A percentile compares a stretch with the other conserved stretches of the same genome.
phyloP scores from a whole-genome alignment of 2,113 vertebrate genomes.

The Steatornis caripensis region DNA sequence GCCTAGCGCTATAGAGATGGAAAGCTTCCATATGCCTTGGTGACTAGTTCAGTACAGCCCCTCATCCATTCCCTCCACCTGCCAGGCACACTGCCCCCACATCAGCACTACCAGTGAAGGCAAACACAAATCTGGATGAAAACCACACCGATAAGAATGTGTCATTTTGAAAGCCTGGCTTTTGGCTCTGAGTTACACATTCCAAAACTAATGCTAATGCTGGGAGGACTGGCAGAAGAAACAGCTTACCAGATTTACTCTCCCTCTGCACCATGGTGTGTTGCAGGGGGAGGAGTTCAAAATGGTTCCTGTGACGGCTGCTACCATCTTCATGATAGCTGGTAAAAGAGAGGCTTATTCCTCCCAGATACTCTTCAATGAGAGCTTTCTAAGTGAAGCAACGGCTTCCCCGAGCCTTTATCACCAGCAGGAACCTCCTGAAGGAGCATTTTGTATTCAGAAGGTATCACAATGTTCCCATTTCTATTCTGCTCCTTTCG shows the following conservation, averaged over 20 bases:
- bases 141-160: not conserved
- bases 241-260: not conserved
- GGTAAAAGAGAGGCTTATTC: not conserved
- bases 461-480: not conserved
- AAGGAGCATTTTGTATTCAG: not conserved
- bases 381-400: not conserved
- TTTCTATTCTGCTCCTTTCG: not conserved
- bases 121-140: not conserved
- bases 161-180: not conserved
- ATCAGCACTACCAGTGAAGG: not conserved
- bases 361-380: not conserved
- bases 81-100: not conserved
- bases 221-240: not conserved
- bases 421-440: not conserved
- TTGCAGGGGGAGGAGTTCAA: conserved; percentile 39
- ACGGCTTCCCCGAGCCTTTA: not conserved
- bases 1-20: not conserved
- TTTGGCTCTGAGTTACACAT: not conserved
- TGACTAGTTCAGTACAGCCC: not conserved
- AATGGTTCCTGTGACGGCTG: not conserved
- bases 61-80: not conserved
- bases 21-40: not conserved
- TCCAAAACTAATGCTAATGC: not conserved
- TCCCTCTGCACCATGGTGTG: conserved; percentile 16
- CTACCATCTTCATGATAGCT: not conserved